A percentile compares a stretch with the other conserved stretches of the same genome.
phyloP scores from a whole-genome alignment of 2,113 vertebrate genomes.

The Oncorhynchus keta region DNA sequence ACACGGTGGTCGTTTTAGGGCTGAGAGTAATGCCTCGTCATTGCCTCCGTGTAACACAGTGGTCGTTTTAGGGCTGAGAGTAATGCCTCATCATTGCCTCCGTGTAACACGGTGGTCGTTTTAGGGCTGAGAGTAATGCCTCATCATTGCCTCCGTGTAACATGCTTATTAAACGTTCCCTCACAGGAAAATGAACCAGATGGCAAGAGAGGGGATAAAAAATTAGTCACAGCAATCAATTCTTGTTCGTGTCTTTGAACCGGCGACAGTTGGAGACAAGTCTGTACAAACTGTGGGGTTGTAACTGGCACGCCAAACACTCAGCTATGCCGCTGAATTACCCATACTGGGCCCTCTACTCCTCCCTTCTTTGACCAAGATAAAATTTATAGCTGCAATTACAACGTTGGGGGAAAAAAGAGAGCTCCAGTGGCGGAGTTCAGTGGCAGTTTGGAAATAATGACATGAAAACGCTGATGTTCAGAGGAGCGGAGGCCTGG shows the following conservation, averaged over 20 bases:
- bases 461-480: slow-evolving; percentile 32
- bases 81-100: too few species aligned
- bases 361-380: slow-evolving; percentile 61
- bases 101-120: slow-evolving; percentile 26
- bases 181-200: slow-evolving; percentile 69
- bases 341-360: slow-evolving; percentile 49
- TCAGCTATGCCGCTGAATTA: slow-evolving; percentile 56
- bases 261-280: slow-evolving; percentile 69
- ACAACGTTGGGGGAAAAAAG: slow-evolving; percentile 43
- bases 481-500: slow-evolving; percentile 10
- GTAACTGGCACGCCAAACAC: slow-evolving; percentile 59
- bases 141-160: slow-evolving; percentile 61
- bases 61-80: slow-evolving; percentile 41
- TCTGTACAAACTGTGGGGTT: slow-evolving; percentile 67
- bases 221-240: slow-evolving; percentile 75
- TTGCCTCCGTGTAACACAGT: slow-evolving; percentile 54
- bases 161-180: slow-evolving; percentile 69
- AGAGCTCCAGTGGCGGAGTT: slow-evolving; percentile 41
- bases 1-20: too few species aligned
- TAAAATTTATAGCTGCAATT: slow-evolving; percentile 68
- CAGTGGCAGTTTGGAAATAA: slow-evolving; percentile 54
- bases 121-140: slow-evolving; percentile 44
- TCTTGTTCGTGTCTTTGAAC: slow-evolving; percentile 69
- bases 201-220: slow-evolving; percentile 56
- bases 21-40: slow-evolving; percentile 51